Evolutionary conservation across 1,140 invertebrate species (phyloP), one percentile per base, ranked within the genome.

Genomic region (Philaenus spumarius): DNA sequence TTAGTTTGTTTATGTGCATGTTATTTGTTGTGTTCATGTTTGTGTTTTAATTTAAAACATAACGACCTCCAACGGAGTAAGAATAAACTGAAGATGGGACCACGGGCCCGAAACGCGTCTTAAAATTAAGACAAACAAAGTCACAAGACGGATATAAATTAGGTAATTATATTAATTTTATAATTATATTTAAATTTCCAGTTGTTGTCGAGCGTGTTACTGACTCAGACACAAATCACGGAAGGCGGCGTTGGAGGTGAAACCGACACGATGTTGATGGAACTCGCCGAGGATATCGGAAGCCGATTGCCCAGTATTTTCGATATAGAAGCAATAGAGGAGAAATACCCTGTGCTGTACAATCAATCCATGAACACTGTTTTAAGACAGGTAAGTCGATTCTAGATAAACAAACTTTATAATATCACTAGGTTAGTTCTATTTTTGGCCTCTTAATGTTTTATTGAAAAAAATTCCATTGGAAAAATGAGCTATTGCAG

Each of bases 311-410:
- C 87, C 12, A 59, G 68, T 1, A 72, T 77, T 42, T 93, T 85
- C 65, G 80, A 93, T 71, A 75, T 87, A 0, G 75, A 78, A 23
- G 73, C 73, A 5, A 81, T 86, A 0, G 70, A 78, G 47, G 68
- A 78, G 55, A 82, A 79, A 55, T 94, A 86, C 76, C 92, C 92
- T 1, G 87, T 92, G n/a, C 73, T 84, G 30, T 94, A 95, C 70
- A 82, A 80, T 50, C 91, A 95, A 71, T 93, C 90, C 46, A 94
- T 96, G 91, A 95, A 96, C 71, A 95, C 92, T 0, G 90, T 96
- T 39, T 77, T 96, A 12, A 78, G 81, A 58, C 87, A 86, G 74
- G 84, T 81, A 62, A 47, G 46, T 3, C 9, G 26, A n/a, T n/a
- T n/a, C n/a, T n/a, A n/a, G n/a, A n/a, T n/a, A n/a, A n/a, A n/a